phyloP scores from a whole-genome alignment of 2,888 invertebrate species.

The Agonum fuliginosum region DNA sequence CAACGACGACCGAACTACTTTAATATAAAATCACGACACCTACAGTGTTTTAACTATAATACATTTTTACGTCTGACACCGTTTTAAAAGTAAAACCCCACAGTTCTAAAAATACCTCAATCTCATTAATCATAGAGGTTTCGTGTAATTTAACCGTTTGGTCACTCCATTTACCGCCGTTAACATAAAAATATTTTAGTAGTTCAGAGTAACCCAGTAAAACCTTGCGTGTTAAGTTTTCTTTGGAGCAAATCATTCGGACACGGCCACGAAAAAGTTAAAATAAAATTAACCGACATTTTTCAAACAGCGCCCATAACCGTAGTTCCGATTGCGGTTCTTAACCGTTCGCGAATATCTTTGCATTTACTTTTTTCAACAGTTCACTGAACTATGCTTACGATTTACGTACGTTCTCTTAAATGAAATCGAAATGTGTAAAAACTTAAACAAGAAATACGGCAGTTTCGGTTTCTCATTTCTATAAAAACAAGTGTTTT shows the following conservation, averaged over 20 bases:
- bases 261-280: constrained; percentile 28
- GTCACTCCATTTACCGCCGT: neutral
- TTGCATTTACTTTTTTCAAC: constrained; percentile 16
- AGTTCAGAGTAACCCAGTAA: constrained; percentile 18
- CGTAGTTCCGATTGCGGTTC: constrained; percentile 27
- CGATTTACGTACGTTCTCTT: too few species aligned
- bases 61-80: neutral
- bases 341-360: constrained; percentile 38
- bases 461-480: neutral
- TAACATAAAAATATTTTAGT: neutral
- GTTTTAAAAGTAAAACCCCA: constrained; percentile 14
- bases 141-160: neutral
- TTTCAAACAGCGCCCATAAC: constrained; percentile 12
- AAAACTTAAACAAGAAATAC: neutral
- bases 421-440: constrained; percentile 26
- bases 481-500: too few species aligned
- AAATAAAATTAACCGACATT: constrained; percentile 35
- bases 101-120: constrained; percentile 15
- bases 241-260: neutral
- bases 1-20: too few species aligned
- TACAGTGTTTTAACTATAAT: neutral
- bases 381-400: constrained; percentile 2
- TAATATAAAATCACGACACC: too few species aligned
- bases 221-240: constrained; percentile 7
- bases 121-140: neutral